A percentile compares a stretch with the other conserved stretches of the same genome.
phyloP scores from a whole-genome alignment of 1,140 invertebrate genomes.

The Copidosoma floridanum region DNA sequence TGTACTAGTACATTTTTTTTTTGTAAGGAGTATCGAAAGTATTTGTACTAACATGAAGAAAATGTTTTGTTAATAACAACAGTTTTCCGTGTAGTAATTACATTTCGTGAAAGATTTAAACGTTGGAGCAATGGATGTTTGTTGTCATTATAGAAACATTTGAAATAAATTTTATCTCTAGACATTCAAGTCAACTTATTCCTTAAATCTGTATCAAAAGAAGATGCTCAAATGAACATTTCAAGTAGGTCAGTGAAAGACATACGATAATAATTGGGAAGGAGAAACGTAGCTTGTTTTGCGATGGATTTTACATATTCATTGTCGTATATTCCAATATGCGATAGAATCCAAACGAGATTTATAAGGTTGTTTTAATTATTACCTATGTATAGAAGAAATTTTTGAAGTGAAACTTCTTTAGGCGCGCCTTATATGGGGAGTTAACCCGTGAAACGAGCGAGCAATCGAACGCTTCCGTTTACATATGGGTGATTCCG shows the following conservation, averaged over 20 bases:
- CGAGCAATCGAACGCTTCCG: too few relatives aligned
- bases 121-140: neutral
- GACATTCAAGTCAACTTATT: neutral
- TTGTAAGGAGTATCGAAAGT: too few relatives aligned
- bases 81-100: slow-evolving; percentile 12
- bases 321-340: neutral
- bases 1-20: too few relatives aligned
- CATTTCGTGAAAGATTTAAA: neutral
- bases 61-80: too few relatives aligned
- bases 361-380: neutral
- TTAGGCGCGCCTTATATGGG: too few relatives aligned
- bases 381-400: neutral
- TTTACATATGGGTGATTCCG: too few relatives aligned
- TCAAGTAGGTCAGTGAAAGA: neutral
- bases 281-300: neutral
- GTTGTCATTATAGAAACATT: neutral
- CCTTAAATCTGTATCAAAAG: neutral
- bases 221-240: neutral
- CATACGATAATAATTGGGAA: neutral
- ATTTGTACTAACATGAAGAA: too few relatives aligned
- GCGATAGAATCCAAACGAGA: neutral
- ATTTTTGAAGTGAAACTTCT: too few relatives aligned
- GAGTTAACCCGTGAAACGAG: too few relatives aligned
- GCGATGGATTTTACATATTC: neutral
- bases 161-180: neutral